phyloP scores from a whole-genome alignment of 2,113 vertebrate species.

The Coregonus clupeaformis region DNA sequence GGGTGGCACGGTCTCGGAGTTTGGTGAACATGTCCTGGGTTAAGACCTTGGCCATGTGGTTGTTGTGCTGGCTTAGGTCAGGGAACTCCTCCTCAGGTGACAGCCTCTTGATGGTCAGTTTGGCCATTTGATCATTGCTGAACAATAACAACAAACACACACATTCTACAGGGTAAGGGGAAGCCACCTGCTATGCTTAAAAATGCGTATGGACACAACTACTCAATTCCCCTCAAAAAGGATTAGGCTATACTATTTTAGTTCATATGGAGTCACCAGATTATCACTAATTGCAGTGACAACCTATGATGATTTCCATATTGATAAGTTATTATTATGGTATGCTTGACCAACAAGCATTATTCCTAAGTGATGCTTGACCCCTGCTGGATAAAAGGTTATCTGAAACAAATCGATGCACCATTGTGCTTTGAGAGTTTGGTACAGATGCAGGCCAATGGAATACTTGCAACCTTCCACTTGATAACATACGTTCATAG shows the following conservation, averaged over 20 bases:
- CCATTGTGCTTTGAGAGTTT: not conserved
- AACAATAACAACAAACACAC: conserved; percentile 32
- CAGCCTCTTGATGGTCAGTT: conserved; percentile 66
- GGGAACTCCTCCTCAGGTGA: conserved; percentile 74
- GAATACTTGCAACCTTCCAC: not conserved
- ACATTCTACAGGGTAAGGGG: conserved; percentile 51
- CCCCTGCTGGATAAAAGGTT: conserved; percentile 15
- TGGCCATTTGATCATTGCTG: conserved; percentile 56
- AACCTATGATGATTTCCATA: too few species aligned
- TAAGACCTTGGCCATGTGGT: conserved; percentile 78
- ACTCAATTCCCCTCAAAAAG: not conserved
- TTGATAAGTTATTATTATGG: not conserved
- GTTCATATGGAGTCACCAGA: too few species aligned
- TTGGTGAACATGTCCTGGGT: conserved; percentile 72
- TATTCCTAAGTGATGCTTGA: not conserved
- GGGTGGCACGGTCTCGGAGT: conserved; percentile 61
- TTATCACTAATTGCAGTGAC: too few species aligned
- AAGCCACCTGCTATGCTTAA: conserved; percentile 57
- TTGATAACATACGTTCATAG: not conserved
- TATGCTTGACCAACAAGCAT: not conserved
- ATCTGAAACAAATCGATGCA: not conserved
- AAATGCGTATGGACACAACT: conserved; percentile 47
- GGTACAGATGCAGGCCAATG: not conserved
- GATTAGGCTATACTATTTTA: not conserved
- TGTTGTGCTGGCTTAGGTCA: conserved; percentile 76